A percentile compares a stretch with the other conserved stretches of the same genome.
These are phyloP conservation scores for Eilema caniola DNA, from an alignment of 2,888 invertebrate species.

Conservation along the genomic window DNA sequence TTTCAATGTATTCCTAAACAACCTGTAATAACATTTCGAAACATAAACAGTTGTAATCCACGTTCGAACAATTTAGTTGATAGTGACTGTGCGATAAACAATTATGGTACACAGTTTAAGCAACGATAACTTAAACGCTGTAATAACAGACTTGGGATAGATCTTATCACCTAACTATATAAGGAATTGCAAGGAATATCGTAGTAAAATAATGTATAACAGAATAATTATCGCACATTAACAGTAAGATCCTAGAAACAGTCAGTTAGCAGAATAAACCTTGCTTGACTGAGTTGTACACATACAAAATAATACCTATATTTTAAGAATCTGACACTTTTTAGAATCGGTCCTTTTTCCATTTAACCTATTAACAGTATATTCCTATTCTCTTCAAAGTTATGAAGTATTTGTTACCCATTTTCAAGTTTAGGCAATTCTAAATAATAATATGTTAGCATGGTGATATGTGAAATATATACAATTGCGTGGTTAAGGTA, in stretches of 20 bases:
- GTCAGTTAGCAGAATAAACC: background rate
- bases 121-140: slow-evolving; percentile 36
- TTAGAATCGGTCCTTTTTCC: slow-evolving; percentile 7
- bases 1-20: background rate
- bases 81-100: slow-evolving; percentile 9
- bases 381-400: slow-evolving; percentile 16
- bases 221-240: background rate
- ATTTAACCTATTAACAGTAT: slow-evolving; percentile 22
- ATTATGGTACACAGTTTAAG: slow-evolving; percentile 26
- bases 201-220: slow-evolving; percentile 14
- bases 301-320: background rate
- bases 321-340: background rate
- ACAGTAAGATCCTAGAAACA: background rate
- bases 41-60: slow-evolving; percentile 13
- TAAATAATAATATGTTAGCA: too few species aligned
- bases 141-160: slow-evolving; percentile 35
- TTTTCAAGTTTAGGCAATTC: too few species aligned
- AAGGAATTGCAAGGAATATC: slow-evolving; percentile 19
- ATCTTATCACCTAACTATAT: slow-evolving; percentile 36
- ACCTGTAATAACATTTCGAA: slow-evolving; percentile 6
- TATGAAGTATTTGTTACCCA: background rate
- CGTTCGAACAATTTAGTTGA: slow-evolving; percentile 10
- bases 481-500: too few species aligned
- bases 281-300: background rate
- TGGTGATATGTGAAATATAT: too few species aligned